Percentiles rank a stretch among this genome's conserved stretches.
Evolutionary conservation across 2,113 vertebrate species (phyloP).

Genomic region (Brachyistius frenatus): DNA sequence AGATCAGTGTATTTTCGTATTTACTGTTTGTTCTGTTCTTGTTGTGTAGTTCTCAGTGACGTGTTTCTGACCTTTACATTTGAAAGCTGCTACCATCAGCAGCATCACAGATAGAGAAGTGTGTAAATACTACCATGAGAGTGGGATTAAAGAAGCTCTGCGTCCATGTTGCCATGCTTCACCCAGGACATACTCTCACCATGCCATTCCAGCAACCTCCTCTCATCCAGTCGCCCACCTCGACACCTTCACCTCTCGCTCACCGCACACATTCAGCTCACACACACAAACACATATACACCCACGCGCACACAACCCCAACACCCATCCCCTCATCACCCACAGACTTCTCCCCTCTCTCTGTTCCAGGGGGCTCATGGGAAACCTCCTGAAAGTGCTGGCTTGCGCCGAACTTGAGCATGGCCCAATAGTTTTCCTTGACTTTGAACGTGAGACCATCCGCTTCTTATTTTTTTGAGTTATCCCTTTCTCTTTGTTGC

Average conservation of each 20-base stretch:
- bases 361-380: conserved; percentile 96
- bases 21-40: neutral
- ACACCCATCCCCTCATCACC: conserved; percentile 84
- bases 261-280: conserved; percentile 48
- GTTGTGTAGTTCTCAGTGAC: neutral
- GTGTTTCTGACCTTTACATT: neutral
- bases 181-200: conserved; percentile 65
- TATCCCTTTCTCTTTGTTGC: conserved; percentile 73
- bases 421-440: conserved; percentile 98
- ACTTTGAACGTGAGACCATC: conserved; percentile 98
- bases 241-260: conserved; percentile 49
- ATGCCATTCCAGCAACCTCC: conserved; percentile 63
- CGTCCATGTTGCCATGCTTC: conserved; percentile 73
- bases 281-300: conserved; percentile 47
- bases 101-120: neutral
- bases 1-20: neutral
- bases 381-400: conserved; percentile 97
- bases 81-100: neutral
- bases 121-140: neutral
- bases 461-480: conserved; percentile 85
- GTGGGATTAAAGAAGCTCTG: conserved; percentile 76
- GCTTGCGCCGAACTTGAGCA: conserved; percentile 95
- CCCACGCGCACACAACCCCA: conserved; percentile 67
- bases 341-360: conserved; percentile 90
- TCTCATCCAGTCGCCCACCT: conserved; percentile 59